Conservation (phyloP, 2,797 vertebrate genomes). For the Adrianichthys oophorus region DNA sequence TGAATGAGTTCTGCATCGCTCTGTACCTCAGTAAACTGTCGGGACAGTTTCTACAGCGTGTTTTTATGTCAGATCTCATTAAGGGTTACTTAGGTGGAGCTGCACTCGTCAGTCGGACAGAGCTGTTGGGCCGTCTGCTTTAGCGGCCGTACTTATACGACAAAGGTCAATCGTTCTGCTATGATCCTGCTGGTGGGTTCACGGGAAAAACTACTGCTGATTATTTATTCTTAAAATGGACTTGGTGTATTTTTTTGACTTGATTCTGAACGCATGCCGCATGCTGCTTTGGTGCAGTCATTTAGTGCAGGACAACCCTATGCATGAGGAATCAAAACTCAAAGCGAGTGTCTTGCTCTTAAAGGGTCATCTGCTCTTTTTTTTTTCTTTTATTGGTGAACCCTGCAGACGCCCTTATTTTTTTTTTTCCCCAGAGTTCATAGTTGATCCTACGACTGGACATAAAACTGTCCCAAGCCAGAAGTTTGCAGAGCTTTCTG, state of each 20-base stretch:
- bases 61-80: slow-evolving; percentile 50
- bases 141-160: slow-evolving; percentile 18
- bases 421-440: slow-evolving; percentile 25
- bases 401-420: slow-evolving; percentile 14
- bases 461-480: slow-evolving; percentile 24
- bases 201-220: slow-evolving; percentile 40
- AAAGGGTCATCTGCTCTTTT: slow-evolving; percentile 59
- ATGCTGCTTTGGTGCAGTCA: slow-evolving; percentile 68
- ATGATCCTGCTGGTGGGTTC: slow-evolving; percentile 52
- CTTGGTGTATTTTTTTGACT: slow-evolving; percentile 46
- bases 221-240: slow-evolving; percentile 61
- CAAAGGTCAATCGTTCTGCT: slow-evolving; percentile 46
- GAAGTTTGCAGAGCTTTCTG: slow-evolving; percentile 16
- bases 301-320: slow-evolving; percentile 61
- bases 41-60: slow-evolving; percentile 15
- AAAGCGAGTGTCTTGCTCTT: slow-evolving; percentile 49
- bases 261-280: slow-evolving; percentile 38
- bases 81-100: slow-evolving; percentile 67
- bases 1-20: slow-evolving; percentile 52
- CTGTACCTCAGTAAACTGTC: slow-evolving; percentile 47
- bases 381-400: slow-evolving; percentile 14
- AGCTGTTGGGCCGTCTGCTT: slow-evolving; percentile 24
- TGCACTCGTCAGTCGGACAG: slow-evolving; percentile 48
- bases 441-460: slow-evolving; percentile 29
- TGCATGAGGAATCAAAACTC: slow-evolving; percentile 69